phyloP scores from a whole-genome alignment of 2,888 invertebrate species.

The Tetragonula carbonaria region DNA sequence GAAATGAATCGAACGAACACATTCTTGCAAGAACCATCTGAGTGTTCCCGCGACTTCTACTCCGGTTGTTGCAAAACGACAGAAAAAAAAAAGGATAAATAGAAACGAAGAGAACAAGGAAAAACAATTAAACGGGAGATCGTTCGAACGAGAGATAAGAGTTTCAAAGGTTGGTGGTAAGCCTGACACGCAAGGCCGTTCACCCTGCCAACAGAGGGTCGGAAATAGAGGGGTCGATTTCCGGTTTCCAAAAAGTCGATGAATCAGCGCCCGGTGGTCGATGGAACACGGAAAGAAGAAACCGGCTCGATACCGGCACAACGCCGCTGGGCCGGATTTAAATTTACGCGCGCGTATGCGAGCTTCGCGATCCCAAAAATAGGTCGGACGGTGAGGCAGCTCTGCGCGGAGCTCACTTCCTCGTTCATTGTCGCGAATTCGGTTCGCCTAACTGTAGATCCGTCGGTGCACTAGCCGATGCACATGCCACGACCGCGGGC shows the following conservation, averaged over 20 bases:
- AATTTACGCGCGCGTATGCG: constrained; percentile 56
- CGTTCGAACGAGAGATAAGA: neutral
- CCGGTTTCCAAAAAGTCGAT: constrained; percentile 61
- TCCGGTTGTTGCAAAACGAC: neutral
- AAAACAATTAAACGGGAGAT: neutral
- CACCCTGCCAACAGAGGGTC: constrained; percentile 34
- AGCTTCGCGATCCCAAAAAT: constrained; percentile 72
- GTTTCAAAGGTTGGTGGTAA: neutral
- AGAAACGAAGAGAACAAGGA: neutral
- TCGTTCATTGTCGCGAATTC: constrained; percentile 83
- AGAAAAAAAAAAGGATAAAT: neutral
- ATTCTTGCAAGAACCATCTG: neutral
- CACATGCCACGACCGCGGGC: constrained; percentile 64
- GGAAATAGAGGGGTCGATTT: constrained; percentile 62
- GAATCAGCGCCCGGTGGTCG: constrained; percentile 34
- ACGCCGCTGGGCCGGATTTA: constrained; percentile 52
- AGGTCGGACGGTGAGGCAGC: constrained; percentile 71
- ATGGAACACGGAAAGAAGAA: constrained; percentile 30
- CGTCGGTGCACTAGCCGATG: constrained; percentile 73
- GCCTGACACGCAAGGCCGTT: constrained; percentile 41
- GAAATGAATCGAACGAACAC: neutral
- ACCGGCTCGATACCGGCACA: constrained; percentile 24
- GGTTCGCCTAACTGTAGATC: constrained; percentile 83
- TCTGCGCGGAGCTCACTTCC: constrained; percentile 72
- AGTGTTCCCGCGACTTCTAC: neutral